Percentiles rank a stretch among this genome's conserved stretches.
Evolutionary conservation across 2,113 vertebrate species (phyloP).

Genomic region (Ailuropoda melanoleuca): DNA sequence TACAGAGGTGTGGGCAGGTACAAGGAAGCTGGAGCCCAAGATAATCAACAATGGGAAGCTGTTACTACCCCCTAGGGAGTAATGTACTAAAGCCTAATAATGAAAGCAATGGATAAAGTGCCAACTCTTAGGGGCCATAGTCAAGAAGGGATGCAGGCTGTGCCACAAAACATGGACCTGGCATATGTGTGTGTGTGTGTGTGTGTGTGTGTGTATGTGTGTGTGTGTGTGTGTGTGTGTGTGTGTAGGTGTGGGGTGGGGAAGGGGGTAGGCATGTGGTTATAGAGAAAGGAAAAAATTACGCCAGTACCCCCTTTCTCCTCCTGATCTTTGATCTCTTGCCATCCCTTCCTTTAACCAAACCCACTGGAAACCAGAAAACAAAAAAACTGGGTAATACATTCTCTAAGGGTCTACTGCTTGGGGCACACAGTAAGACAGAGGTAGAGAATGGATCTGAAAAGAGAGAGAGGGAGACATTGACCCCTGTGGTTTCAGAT

Average conservation of each 20-base stretch:
- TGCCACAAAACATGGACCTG: neutral
- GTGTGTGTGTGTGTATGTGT: too few relatives aligned
- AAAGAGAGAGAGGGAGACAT: neutral
- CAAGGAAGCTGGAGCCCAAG: neutral
- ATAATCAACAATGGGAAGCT: too few relatives aligned
- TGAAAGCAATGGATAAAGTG: neutral
- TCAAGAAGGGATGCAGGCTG: neutral
- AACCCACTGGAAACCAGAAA: neutral
- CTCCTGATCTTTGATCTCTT: neutral
- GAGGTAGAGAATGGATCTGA: neutral
- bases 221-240: too few relatives aligned
- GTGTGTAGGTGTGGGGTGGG: neutral
- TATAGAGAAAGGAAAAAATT: neutral
- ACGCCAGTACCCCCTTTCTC: neutral
- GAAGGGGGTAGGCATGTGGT: neutral
- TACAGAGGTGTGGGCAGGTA: neutral
- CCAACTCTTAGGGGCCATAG: neutral
- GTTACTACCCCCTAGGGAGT: neutral
- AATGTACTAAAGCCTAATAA: neutral
- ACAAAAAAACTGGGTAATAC: neutral
- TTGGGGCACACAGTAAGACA: neutral
- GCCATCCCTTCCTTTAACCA: neutral
- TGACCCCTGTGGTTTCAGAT: neutral
- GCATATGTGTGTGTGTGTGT: neutral
- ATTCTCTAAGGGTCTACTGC: too few relatives aligned